Conservation (phyloP, 2,888 invertebrate species). For the Drosophila robusta region DNA sequence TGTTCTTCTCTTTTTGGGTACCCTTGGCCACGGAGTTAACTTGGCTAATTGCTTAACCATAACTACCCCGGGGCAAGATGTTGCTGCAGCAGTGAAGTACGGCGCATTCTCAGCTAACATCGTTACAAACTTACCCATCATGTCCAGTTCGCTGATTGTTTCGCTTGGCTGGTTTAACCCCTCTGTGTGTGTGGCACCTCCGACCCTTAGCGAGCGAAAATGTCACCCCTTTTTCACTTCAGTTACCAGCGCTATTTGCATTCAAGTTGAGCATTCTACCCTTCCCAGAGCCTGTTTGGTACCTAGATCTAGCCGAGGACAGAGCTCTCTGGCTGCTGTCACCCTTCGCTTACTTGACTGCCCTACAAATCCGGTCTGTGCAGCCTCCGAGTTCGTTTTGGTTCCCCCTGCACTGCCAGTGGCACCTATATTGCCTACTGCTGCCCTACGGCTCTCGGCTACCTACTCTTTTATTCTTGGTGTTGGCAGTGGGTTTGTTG, state of each 20-base stretch:
- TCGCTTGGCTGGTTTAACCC: constrained; percentile 64
- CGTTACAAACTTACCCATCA: constrained; percentile 62
- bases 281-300: constrained; percentile 18
- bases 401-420: constrained; percentile 12
- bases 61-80: constrained; percentile 43
- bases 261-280: constrained; percentile 49
- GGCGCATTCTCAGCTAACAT: constrained; percentile 40
- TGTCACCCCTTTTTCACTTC: constrained; percentile 64
- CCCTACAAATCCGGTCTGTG: constrained; percentile 15
- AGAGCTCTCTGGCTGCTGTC: constrained; percentile 15
- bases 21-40: constrained; percentile 33
- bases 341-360: constrained; percentile 22
- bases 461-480: constrained; percentile 28
- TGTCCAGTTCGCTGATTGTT: constrained; percentile 75
- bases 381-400: constrained; percentile 41
- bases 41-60: constrained; percentile 54
- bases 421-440: constrained; percentile 39
- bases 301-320: constrained; percentile 10
- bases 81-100: constrained; percentile 21
- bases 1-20: constrained; percentile 7
- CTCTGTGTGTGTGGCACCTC: constrained; percentile 2
- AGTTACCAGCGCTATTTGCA: constrained; percentile 58
- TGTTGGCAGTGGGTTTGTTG: constrained; percentile 25
- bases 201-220: constrained; percentile 15
- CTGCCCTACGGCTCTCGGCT: not conserved